phyloP scores from a whole-genome alignment of 1,140 invertebrate genomes.

The Euwallacea fornicatus region DNA sequence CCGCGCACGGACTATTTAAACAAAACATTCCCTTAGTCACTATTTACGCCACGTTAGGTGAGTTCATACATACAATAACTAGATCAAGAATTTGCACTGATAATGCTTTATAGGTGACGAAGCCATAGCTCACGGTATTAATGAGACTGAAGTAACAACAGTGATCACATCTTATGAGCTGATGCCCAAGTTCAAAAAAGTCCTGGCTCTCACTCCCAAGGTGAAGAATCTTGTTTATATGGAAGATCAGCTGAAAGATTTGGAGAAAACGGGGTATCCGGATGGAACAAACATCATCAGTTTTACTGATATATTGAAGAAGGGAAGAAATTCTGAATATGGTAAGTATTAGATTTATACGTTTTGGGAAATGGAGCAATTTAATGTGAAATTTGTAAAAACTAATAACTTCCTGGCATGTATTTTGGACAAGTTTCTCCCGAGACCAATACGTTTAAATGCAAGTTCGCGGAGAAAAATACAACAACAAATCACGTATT shows the following conservation, averaged over 20 bases:
- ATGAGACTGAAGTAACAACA: constrained; percentile 91
- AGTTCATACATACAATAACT: background rate
- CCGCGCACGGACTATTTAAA: constrained; percentile 91
- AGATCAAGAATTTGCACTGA: background rate
- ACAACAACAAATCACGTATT: background rate
- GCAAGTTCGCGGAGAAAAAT: constrained; percentile 11
- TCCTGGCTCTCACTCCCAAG: constrained; percentile 67
- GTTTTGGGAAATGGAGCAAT: background rate
- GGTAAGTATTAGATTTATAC: constrained; percentile 36
- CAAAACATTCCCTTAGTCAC: constrained; percentile 93
- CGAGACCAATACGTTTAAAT: background rate
- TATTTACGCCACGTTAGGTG: constrained; percentile 89
- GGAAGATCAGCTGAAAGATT: constrained; percentile 79
- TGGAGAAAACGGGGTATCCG: constrained; percentile 69
- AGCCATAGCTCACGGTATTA: constrained; percentile 92
- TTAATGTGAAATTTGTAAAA: background rate
- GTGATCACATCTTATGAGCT: constrained; percentile 89
- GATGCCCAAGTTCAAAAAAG: constrained; percentile 83
- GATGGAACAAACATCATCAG: constrained; percentile 66
- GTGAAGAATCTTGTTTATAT: constrained; percentile 85
- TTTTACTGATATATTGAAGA: constrained; percentile 62
- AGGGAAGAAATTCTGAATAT: constrained; percentile 53
- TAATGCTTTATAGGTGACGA: constrained; percentile 68
- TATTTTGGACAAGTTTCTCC: background rate
- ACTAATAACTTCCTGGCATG: background rate